A percentile compares a stretch with the other conserved stretches of the same genome.
Conservation (phyloP, 2,888 invertebrate species). For the Oxytorus armatus region DNA sequence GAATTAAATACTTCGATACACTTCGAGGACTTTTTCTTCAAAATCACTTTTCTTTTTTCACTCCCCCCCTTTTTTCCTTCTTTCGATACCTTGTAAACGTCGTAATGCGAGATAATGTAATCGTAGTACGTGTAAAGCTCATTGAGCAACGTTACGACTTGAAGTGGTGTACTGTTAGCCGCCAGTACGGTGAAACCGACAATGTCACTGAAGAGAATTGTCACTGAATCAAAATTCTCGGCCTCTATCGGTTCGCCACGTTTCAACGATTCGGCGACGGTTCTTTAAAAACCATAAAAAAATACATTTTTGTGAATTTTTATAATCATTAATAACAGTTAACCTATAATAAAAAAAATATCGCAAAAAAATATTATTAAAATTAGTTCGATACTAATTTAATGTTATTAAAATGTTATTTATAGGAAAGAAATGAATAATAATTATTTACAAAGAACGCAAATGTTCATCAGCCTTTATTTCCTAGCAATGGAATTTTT, state of each 20-base stretch:
- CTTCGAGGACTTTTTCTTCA: too few relatives aligned
- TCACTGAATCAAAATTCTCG: slow-evolving; percentile 92
- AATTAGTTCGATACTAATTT: too few relatives aligned
- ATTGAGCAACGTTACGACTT: slow-evolving; percentile 98
- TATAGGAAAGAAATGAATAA: too few relatives aligned
- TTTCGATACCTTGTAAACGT: slow-evolving; percentile 95
- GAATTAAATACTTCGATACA: too few relatives aligned
- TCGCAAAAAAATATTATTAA: too few relatives aligned
- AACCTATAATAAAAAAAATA: background rate
- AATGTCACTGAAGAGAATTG: slow-evolving; percentile 94
- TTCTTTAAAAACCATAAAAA: slow-evolving; percentile 84
- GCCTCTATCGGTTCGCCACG: slow-evolving; percentile 92
- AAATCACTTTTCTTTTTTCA: too few relatives aligned
- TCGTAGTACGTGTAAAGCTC: slow-evolving; percentile 98
- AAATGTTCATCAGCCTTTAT: too few relatives aligned
- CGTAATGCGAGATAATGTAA: slow-evolving; percentile 96
- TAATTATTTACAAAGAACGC: too few relatives aligned
- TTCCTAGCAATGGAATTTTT: too few relatives aligned
- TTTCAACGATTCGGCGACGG: slow-evolving; percentile 92
- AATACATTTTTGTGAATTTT: background rate
- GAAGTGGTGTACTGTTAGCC: slow-evolving; percentile 90
- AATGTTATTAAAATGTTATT: too few relatives aligned
- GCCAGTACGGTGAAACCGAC: slow-evolving; percentile 93
- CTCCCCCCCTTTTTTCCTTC: too few relatives aligned
- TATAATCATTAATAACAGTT: background rate